These are phyloP conservation scores for Anoplius nigerrimus DNA, from an alignment of 2,888 invertebrate species.

Conservation along the genomic window DNA sequence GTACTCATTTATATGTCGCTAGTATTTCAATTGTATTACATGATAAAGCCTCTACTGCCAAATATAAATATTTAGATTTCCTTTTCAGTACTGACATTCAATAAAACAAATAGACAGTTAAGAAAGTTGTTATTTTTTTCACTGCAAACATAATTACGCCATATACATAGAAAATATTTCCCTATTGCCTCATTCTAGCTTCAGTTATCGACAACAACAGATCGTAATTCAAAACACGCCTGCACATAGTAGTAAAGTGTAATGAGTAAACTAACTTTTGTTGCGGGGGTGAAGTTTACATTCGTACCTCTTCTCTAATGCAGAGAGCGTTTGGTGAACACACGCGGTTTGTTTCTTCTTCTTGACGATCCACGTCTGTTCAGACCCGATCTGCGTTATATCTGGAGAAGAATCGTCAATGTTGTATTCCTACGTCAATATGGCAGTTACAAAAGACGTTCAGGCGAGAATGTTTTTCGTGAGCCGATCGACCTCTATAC, in stretches of 20 bases:
- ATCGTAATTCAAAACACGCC: too few relatives aligned
- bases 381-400: constrained; percentile 80
- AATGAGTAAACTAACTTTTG: too few relatives aligned
- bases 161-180: too few relatives aligned
- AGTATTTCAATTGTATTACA: not conserved
- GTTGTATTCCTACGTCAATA: constrained; percentile 83
- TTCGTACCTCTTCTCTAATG: constrained; percentile 28
- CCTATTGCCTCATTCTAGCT: too few relatives aligned
- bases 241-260: too few relatives aligned
- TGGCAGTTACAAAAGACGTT: constrained; percentile 55
- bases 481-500: constrained; percentile 85
- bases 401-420: constrained; percentile 87
- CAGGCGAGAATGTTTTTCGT: constrained; percentile 44
- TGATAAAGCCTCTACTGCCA: not conserved
- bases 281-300: too few relatives aligned
- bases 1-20: not conserved
- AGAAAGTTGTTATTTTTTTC: too few relatives aligned
- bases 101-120: too few relatives aligned
- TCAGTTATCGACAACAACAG: too few relatives aligned
- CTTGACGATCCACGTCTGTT: constrained; percentile 84
- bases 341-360: constrained; percentile 83
- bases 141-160: too few relatives aligned
- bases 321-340: constrained; percentile 83
- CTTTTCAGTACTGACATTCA: constrained; percentile 6
- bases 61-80: not conserved